phyloP scores from a whole-genome alignment of 2,113 vertebrate species.

The Zingel zingel region DNA sequence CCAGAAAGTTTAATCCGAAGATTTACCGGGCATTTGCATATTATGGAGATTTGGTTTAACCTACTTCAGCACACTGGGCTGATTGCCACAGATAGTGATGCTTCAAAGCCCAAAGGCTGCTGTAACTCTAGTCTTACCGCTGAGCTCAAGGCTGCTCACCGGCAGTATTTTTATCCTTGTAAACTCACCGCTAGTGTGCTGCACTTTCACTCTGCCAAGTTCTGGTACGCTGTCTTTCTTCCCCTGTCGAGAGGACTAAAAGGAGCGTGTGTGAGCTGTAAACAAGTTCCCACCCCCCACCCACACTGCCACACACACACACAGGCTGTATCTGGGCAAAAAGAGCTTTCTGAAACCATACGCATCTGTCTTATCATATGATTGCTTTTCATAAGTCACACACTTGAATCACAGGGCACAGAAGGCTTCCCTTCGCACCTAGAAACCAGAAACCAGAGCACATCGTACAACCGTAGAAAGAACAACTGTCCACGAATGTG shows the following conservation, averaged over 20 bases:
- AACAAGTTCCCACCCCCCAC: slow-evolving; percentile 82
- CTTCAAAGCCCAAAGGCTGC: slow-evolving; percentile 68
- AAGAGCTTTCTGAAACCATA: slow-evolving; percentile 75
- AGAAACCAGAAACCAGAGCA: slow-evolving; percentile 59
- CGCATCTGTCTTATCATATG: slow-evolving; percentile 75
- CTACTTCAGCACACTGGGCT: slow-evolving; percentile 64
- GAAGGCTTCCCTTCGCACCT: slow-evolving; percentile 69
- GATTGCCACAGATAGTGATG: slow-evolving; percentile 72
- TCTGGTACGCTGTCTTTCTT: slow-evolving; percentile 74
- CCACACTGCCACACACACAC: slow-evolving; percentile 54
- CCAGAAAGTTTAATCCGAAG: slow-evolving; percentile 46
- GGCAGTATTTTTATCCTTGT: slow-evolving; percentile 76
- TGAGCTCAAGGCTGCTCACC: slow-evolving; percentile 71
- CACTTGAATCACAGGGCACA: slow-evolving; percentile 66
- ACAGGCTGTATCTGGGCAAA: slow-evolving; percentile 83
- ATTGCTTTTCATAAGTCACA: slow-evolving; percentile 65
- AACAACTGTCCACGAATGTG: slow-evolving; percentile 50
- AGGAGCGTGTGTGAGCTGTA: slow-evolving; percentile 79
- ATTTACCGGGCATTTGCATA: slow-evolving; percentile 61
- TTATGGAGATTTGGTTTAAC: slow-evolving; percentile 69
- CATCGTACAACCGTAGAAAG: slow-evolving; percentile 45
- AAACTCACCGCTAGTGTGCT: slow-evolving; percentile 66
- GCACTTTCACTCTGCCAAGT: slow-evolving; percentile 78
- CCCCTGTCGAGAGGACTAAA: slow-evolving; percentile 75
- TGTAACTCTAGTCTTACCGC: slow-evolving; percentile 59